Base-by-base conservation (phyloP, 2,797 vertebrate genomes). In the Pseudocheirus occidentalis region DNA sequence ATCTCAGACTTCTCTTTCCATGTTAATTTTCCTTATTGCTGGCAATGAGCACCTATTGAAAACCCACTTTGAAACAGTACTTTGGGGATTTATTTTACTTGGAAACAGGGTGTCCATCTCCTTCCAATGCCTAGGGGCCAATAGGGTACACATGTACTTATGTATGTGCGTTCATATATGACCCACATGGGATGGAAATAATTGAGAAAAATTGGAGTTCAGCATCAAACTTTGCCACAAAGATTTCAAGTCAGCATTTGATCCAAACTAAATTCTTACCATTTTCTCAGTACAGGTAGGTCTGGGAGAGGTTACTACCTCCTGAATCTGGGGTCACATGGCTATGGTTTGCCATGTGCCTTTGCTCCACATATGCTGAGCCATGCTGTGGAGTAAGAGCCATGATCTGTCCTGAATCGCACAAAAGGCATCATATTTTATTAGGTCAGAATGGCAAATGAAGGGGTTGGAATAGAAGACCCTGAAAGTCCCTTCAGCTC, bases 1-100 rank as follows among this genome's bases (percentile, higher is more conserved):
- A 81, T 81, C n/a, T 29, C 66, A 46, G n/a, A 96, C 40, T 96
- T 81, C 10, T 16, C 55, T 73, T 91, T 52, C 94, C n/a, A 92
- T 93, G 18, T 66, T 81, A 50, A 87, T 92, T 91, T 92, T 95
- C n/a, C 92, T 93, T 5, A 92, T 54, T 21, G 12, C 28, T 40
- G 53, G 73, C 29, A 66, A 16, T 59, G 92, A 14, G 54, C 21
- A 81, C 87, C n/a, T 11, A n/a, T 0, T 40, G 54, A 57, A 27
- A 52, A 1, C 95, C 94, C 11, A 57, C 1, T 34, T 18, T 92
- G 66, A 92, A 95, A 57, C 24, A 90, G 46, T 11, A 46, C 3
- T 1, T 55, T 4, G n/a, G 55, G 29, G 12, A 21, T 0, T 90
- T 57, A 1, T 55, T 50, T 0, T 40, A 91, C n/a, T 81, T 81